Evolutionary conservation across 2,888 invertebrate species (phyloP).

Genomic region (Gibbula magus): DNA sequence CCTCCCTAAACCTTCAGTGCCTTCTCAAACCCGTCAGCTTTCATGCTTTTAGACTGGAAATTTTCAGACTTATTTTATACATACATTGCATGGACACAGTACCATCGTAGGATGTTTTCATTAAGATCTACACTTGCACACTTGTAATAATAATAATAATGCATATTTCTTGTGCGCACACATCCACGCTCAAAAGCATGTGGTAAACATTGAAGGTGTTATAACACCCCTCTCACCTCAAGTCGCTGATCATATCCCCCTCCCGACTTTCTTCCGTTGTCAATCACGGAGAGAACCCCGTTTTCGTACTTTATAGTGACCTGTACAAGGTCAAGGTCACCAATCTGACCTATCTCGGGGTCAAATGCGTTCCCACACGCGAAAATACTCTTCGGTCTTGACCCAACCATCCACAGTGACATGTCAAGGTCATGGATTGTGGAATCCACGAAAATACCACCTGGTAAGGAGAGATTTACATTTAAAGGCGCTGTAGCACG

Average conservation of each 20-base stretch:
- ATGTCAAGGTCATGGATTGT: conserved; percentile 83
- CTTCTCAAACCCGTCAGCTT: too few relatives aligned
- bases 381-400: conserved; percentile 80
- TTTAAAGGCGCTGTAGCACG: too few relatives aligned
- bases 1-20: too few relatives aligned
- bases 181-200: too few relatives aligned
- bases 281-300: conserved; percentile 80
- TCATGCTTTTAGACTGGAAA: too few relatives aligned
- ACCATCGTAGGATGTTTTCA: too few relatives aligned
- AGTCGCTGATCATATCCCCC: conserved; percentile 83
- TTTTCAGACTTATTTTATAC: too few relatives aligned
- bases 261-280: conserved; percentile 80
- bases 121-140: too few relatives aligned
- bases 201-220: too few relatives aligned
- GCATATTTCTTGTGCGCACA: too few relatives aligned
- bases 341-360: conserved; percentile 79
- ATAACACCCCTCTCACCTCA: conserved; percentile 75
- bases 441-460: conserved; percentile 83
- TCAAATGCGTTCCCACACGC: conserved; percentile 78
- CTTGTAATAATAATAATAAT: too few relatives aligned
- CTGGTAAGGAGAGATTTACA: conserved; percentile 62
- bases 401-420: conserved; percentile 81
- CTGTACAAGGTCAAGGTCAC: conserved; percentile 82
- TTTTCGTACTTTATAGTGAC: conserved; percentile 80
- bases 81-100: too few relatives aligned